A percentile compares a stretch with the other conserved stretches of the same genome.
phyloP scores from a whole-genome alignment of 2,888 invertebrate species.

The Diachrysia chrysitis region DNA sequence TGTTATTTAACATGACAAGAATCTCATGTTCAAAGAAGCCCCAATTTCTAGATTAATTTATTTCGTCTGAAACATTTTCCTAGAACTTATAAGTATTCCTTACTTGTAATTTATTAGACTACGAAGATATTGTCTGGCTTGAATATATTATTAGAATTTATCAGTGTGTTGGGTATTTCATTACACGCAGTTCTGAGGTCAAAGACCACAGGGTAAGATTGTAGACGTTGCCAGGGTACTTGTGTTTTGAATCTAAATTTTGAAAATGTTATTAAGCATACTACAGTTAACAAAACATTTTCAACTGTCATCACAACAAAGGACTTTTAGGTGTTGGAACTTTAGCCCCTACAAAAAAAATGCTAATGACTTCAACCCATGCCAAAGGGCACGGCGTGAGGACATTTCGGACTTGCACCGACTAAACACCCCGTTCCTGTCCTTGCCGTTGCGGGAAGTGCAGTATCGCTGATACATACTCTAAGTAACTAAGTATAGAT shows the following conservation, averaged over 20 bases:
- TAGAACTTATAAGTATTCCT: constrained; percentile 1
- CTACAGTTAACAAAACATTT: background rate
- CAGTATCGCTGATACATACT: no score
- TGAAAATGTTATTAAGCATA: background rate
- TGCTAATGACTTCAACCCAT: no score
- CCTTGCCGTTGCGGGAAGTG: no score
- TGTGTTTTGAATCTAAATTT: no score
- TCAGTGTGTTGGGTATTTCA: background rate
- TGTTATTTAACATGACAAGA: no score
- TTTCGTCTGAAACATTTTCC: background rate
- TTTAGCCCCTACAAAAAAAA: no score
- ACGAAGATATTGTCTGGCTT: background rate
- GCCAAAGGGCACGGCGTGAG: no score
- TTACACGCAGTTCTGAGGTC: background rate
- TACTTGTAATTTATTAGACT: constrained; percentile 8
- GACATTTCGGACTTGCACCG: no score
- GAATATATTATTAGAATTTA: background rate
- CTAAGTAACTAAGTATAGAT: no score
- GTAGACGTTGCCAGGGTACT: background rate
- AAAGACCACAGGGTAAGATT: background rate
- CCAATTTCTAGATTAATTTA: constrained; percentile 7
- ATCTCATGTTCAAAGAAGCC: background rate
- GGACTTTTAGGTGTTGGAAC: no score
- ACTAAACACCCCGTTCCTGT: no score
- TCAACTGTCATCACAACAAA: background rate